These are phyloP conservation scores for Brachyhypopomus occidentalis DNA, from an alignment of 2,113 vertebrate species.

Conservation along the genomic window DNA sequence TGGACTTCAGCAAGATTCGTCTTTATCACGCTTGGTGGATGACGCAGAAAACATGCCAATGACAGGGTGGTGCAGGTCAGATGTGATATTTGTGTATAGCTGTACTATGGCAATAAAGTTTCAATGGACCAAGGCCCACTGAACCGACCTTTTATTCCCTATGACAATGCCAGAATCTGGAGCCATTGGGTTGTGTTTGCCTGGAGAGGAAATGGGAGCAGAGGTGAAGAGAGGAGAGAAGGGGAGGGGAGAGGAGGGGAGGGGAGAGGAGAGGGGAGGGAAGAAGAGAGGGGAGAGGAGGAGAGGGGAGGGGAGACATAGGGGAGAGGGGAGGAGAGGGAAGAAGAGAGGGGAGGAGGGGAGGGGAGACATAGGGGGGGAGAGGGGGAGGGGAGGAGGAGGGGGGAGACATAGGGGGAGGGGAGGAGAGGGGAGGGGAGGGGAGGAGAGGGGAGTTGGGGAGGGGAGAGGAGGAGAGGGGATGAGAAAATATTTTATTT, in stretches of 20 bases:
- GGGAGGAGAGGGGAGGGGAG: too few species aligned
- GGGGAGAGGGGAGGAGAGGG: too few species aligned
- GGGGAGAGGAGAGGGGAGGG: conserved; percentile 25
- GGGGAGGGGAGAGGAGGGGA: conserved; percentile 23
- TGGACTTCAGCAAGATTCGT: neutral
- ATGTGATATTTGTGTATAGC: neutral
- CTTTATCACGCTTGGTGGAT: conserved; percentile 13
- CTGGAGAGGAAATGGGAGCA: conserved; percentile 19
- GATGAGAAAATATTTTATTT: conserved; percentile 56
- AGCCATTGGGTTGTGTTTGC: conserved; percentile 25
- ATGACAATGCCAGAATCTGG: neutral
- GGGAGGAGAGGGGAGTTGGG: too few species aligned
- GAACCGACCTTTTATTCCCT: neutral
- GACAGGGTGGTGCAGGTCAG: neutral
- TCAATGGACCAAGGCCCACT: neutral
- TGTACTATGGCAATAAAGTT: neutral
- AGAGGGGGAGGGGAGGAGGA: too few species aligned
- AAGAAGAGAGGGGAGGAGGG: too few species aligned
- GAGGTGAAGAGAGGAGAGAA: conserved; percentile 44
- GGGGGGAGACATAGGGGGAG: too few species aligned
- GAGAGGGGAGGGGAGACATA: conserved; percentile 29
- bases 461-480: conserved; percentile 23
- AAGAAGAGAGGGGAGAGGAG: neutral
- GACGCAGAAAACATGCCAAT: neutral
- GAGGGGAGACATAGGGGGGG: too few species aligned